Conservation (phyloP, 2,888 invertebrate species). For the Drosophila conformis region DNA sequence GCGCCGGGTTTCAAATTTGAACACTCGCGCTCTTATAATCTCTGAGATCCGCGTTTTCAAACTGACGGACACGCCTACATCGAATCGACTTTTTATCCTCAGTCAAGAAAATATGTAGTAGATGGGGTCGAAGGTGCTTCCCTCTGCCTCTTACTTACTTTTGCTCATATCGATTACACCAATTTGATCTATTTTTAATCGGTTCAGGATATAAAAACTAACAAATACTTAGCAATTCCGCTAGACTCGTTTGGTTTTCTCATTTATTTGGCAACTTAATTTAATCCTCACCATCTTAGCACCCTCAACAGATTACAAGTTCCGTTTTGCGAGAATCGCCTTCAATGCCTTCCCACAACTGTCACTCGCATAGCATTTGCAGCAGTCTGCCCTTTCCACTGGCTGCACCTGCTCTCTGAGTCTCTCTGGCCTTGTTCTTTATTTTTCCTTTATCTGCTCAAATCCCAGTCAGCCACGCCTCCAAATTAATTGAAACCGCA, state of each 20-base stretch:
- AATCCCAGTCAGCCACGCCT: constrained; percentile 56
- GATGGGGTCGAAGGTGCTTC: neutral
- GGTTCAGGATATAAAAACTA: neutral
- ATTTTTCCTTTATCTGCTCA: constrained; percentile 1
- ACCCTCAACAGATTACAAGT: constrained; percentile 3
- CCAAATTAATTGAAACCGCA: constrained; percentile 74
- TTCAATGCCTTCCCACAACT: constrained; percentile 5
- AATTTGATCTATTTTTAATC: neutral
- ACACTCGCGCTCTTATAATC: neutral
- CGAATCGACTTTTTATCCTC: neutral
- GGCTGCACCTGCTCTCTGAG: constrained; percentile 31
- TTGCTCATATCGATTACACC: neutral
- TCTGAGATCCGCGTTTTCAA: too few species aligned
- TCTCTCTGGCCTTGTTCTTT: constrained; percentile 17
- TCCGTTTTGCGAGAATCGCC: neutral
- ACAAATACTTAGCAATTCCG: neutral
- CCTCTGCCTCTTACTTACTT: neutral
- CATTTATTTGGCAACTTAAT: neutral
- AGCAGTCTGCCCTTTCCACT: constrained; percentile 2
- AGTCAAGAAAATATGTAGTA: neutral
- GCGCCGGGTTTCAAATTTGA: neutral
- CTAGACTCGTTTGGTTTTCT: neutral
- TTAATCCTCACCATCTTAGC: neutral
- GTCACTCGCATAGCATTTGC: constrained; percentile 2
- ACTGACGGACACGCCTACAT: neutral